Conservation (phyloP, 2,113 vertebrate species). For the Lipophrys pholis region DNA sequence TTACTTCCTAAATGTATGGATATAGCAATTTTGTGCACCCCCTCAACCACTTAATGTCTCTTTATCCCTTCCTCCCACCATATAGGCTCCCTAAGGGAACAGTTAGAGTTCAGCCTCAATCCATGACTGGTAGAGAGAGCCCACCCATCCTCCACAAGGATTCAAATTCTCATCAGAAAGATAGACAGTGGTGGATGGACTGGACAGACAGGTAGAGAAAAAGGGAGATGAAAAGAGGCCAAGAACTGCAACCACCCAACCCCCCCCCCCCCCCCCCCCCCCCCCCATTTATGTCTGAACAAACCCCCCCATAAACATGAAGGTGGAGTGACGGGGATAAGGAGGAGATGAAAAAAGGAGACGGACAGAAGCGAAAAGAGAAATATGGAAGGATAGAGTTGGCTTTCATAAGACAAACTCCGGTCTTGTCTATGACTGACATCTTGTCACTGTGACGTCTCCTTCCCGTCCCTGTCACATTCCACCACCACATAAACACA, state of each 20-base stretch:
- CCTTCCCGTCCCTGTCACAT: slow-evolving; percentile 63
- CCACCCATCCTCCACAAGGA: slow-evolving; percentile 61
- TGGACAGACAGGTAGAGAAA: slow-evolving; percentile 57
- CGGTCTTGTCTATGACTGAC: slow-evolving; percentile 62
- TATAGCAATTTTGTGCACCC: slow-evolving; percentile 47
- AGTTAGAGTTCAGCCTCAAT: slow-evolving; percentile 88
- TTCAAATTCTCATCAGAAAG: slow-evolving; percentile 50
- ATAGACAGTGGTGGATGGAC: slow-evolving; percentile 42
- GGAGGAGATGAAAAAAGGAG: slow-evolving; percentile 61
- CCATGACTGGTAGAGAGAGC: slow-evolving; percentile 42
- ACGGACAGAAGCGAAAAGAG: slow-evolving; percentile 72
- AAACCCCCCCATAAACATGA: slow-evolving; percentile 44
- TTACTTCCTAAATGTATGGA: slow-evolving; percentile 93
- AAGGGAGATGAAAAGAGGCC: slow-evolving; percentile 73
- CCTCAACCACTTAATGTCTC: slow-evolving; percentile 47
- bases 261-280: slow-evolving; percentile 68
- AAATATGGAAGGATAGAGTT: slow-evolving; percentile 51
- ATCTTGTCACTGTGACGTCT: slow-evolving; percentile 69
- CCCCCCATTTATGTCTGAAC: slow-evolving; percentile 50
- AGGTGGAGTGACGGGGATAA: slow-evolving; percentile 50
- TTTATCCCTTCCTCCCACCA: slow-evolving; percentile 37
- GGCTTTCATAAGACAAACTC: slow-evolving; percentile 65
- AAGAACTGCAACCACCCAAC: slow-evolving; percentile 68
- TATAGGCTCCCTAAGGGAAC: slow-evolving; percentile 79
- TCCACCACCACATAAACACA: slow-evolving; percentile 55